phyloP scores from a whole-genome alignment of 2,888 invertebrate genomes.

The Chrysotoxum bicinctum region DNA sequence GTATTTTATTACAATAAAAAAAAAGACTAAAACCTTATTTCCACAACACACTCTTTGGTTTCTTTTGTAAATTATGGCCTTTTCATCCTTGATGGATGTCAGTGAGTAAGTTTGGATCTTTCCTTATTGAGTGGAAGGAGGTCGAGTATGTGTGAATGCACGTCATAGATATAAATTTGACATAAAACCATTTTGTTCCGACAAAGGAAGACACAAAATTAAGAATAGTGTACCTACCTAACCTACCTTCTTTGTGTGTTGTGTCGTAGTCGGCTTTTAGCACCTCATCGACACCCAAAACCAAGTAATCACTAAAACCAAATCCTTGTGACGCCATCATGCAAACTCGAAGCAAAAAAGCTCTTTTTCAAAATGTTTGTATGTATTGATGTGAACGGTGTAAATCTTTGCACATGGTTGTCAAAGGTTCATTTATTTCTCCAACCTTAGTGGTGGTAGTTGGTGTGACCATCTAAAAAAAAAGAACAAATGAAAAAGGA shows the following conservation, averaged over 20 bases:
- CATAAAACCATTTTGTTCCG: conserved; percentile 32
- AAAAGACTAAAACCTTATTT: conserved; percentile 41
- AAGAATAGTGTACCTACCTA: conserved; percentile 1
- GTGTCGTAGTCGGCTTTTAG: conserved; percentile 16
- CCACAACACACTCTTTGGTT: conserved; percentile 20
- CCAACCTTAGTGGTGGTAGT: neutral
- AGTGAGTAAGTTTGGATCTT: conserved; percentile 42
- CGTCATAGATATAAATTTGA: conserved; percentile 54
- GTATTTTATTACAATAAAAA: conserved; percentile 6
- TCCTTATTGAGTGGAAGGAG: neutral
- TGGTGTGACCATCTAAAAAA: conserved; percentile 1
- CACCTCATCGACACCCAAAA: conserved; percentile 16
- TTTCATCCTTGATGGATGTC: conserved; percentile 63
- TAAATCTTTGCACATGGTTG: conserved; percentile 11
- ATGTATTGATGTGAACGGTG: neutral
- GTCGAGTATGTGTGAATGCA: conserved; percentile 51
- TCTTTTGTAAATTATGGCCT: conserved; percentile 24
- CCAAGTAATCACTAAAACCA: conserved; percentile 27
- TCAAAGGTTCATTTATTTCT: conserved; percentile 4
- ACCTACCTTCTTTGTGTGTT: neutral
- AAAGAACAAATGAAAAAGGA: neutral
- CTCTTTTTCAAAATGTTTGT: conserved; percentile 16
- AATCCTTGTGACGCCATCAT: conserved; percentile 54
- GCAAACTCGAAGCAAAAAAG: conserved; percentile 40
- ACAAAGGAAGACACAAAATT: neutral